These are phyloP conservation scores for Schizotus pectinicornis DNA, from an alignment of 2,888 invertebrate species.

Conservation along the genomic window DNA sequence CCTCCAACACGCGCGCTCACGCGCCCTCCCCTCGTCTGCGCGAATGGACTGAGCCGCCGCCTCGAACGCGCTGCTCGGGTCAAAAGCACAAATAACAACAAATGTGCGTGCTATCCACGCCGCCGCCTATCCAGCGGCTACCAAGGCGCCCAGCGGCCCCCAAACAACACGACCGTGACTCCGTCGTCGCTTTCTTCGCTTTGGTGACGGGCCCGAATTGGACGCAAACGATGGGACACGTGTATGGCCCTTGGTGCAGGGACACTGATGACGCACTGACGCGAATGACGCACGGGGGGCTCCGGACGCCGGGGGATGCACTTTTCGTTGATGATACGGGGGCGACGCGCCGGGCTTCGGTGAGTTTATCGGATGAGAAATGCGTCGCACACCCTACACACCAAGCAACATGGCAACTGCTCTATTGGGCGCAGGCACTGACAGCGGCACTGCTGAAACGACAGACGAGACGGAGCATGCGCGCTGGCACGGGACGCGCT, in stretches of 20 bases:
- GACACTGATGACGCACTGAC: too few species aligned
- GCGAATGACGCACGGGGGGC: too few species aligned
- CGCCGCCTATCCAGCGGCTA: slow-evolving; percentile 5
- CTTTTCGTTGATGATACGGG: neutral
- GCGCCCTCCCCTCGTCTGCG: slow-evolving; percentile 54
- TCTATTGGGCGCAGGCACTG: slow-evolving; percentile 45
- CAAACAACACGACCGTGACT: slow-evolving; percentile 1
- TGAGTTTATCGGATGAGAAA: slow-evolving; percentile 22
- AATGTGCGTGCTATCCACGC: slow-evolving; percentile 67
- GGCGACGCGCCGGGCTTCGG: neutral
- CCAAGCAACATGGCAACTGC: slow-evolving; percentile 56
- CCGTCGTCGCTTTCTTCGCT: neutral
- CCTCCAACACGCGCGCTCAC: slow-evolving; percentile 4
- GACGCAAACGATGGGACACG: too few species aligned
- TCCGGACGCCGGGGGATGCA: too few species aligned
- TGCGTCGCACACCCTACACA: slow-evolving; percentile 46
- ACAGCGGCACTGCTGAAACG: slow-evolving; percentile 31
- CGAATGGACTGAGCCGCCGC: slow-evolving; percentile 61
- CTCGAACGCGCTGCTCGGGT: slow-evolving; percentile 57
- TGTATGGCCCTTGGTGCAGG: too few species aligned
- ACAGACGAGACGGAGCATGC: slow-evolving; percentile 1
- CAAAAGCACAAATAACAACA: slow-evolving; percentile 76
- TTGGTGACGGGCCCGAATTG: too few species aligned
- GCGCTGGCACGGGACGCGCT: neutral
- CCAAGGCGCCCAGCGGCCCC: slow-evolving; percentile 2